Evolutionary conservation across 2,797 vertebrate genomes (phyloP).

Genomic region (Psittacula derbiana): DNA sequence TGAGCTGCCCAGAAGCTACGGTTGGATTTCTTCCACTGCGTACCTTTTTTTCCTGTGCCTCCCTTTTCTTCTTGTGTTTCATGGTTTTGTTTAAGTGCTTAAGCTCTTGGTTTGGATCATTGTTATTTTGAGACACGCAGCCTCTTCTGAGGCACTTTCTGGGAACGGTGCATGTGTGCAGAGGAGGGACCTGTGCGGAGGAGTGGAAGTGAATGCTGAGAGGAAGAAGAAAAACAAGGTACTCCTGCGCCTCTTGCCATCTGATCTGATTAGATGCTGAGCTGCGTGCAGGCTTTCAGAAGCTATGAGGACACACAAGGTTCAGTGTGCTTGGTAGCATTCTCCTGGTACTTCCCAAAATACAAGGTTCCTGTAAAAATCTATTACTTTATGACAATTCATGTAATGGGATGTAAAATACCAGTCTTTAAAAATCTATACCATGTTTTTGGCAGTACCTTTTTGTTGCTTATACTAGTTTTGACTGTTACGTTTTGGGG

Average conservation of each 20-base stretch:
- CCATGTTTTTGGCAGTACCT: rapidly evolving
- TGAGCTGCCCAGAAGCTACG: not conserved
- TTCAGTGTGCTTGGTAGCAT: not conserved
- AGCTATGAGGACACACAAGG: too few species aligned
- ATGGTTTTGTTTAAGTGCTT: not conserved
- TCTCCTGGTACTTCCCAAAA: not conserved
- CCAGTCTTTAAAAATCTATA: not conserved
- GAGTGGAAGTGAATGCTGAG: not conserved
- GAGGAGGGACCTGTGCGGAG: not conserved
- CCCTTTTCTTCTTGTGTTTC: not conserved
- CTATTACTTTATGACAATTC: rapidly evolving
- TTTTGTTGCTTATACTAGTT: rapidly evolving
- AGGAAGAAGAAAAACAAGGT: not conserved
- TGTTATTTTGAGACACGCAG: not conserved
- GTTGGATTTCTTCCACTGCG: slow-evolving; percentile 11
- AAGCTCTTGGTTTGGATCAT: not conserved
- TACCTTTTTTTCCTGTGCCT: not conserved
- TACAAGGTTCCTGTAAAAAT: not conserved
- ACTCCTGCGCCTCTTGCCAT: not conserved
- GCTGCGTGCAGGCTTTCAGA: rapidly evolving
- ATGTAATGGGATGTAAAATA: not conserved
- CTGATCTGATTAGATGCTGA: rapidly evolving
- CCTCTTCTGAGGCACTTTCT: not conserved
- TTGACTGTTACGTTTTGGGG: not conserved
- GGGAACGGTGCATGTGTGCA: rapidly evolving